Evolutionary conservation across 2,888 invertebrate species (phyloP).

Genomic region (Idaea biselata): DNA sequence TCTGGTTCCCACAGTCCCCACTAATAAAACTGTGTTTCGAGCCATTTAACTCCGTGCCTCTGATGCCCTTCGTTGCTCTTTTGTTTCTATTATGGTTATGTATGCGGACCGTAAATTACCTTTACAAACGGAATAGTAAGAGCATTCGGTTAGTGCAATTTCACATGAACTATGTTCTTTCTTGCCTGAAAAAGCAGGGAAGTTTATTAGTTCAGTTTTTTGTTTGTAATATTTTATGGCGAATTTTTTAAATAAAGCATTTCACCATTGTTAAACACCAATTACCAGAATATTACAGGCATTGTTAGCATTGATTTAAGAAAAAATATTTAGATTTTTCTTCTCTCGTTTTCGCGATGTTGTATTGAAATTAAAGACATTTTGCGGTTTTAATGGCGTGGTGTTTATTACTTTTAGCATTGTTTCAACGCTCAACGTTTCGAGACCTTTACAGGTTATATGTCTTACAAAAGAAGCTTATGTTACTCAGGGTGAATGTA

Average conservation of each 20-base stretch:
- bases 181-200: neutral
- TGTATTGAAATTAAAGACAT: no score
- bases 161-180: neutral
- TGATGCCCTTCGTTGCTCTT: conserved; percentile 29
- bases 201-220: neutral
- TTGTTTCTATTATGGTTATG: conserved; percentile 39
- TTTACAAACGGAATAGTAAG: neutral
- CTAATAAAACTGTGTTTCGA: conserved; percentile 49
- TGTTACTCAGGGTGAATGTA: no score
- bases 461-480: no score
- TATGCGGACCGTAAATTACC: conserved; percentile 27
- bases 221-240: neutral
- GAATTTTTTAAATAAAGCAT: neutral
- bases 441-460: no score
- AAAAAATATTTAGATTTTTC: no score
- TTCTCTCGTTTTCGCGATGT: no score
- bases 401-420: no score
- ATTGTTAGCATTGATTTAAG: no score
- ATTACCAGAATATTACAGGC: no score
- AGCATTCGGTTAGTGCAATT: neutral
- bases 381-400: no score
- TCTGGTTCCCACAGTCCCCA: conserved; percentile 1
- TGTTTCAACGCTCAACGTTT: no score
- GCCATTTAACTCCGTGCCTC: conserved; percentile 49
- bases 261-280: neutral